These are phyloP conservation scores for Capromys pilorides DNA, from an alignment of 2,797 vertebrate genomes.

Conservation along the genomic window DNA sequence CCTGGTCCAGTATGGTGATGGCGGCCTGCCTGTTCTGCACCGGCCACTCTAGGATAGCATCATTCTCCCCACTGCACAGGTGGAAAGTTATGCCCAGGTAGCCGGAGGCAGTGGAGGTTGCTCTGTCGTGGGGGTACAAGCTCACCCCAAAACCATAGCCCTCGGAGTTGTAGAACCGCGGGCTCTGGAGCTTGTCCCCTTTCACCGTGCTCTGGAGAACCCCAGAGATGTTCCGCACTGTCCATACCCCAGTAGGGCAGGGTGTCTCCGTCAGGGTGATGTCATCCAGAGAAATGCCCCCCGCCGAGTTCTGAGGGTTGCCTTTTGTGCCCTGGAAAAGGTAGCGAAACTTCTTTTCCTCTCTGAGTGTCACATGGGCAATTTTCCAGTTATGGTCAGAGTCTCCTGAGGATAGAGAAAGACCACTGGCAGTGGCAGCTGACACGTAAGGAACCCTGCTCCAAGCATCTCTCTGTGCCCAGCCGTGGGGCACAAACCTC, in stretches of 20 bases:
- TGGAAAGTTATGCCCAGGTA: conserved; percentile 89
- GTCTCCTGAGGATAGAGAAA: conserved; percentile 84
- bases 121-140: conserved; percentile 79
- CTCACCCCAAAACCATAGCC: conserved; percentile 90
- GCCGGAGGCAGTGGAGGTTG: conserved; percentile 46
- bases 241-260: conserved; percentile 91
- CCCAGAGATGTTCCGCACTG: conserved; percentile 88
- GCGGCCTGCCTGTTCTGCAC: conserved; percentile 90
- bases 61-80: conserved; percentile 91
- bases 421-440: background rate
- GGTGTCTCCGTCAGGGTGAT: conserved; percentile 90
- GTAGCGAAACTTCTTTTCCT: conserved; percentile 92
- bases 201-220: conserved; percentile 80
- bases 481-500: background rate
- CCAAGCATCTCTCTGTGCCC: background rate
- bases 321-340: conserved; percentile 91
- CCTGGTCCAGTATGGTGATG: conserved; percentile 92
- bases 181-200: conserved; percentile 83
- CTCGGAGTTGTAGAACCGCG: conserved; percentile 92
- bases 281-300: conserved; percentile 92
- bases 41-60: conserved; percentile 92
- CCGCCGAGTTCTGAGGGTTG: conserved; percentile 80
- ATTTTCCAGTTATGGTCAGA: conserved; percentile 91
- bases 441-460: background rate
- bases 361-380: conserved; percentile 89